Conservation (phyloP, 2,888 invertebrate genomes). For the Watsonalla binaria region DNA sequence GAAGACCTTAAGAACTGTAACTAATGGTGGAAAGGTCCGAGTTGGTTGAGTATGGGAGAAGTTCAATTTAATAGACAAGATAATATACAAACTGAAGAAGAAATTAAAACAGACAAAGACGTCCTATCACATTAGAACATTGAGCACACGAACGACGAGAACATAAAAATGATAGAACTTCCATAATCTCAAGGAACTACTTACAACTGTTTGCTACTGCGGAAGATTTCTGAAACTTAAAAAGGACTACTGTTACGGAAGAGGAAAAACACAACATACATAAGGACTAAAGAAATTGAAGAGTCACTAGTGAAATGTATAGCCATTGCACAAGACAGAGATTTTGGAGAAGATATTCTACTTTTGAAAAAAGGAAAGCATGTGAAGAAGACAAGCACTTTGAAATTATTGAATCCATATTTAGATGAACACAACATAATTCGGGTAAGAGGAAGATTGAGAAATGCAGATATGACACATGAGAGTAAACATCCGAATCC, state of each 20-base stretch:
- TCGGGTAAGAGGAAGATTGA: constrained; percentile 22
- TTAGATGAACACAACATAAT: constrained; percentile 13
- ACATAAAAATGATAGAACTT: constrained; percentile 8
- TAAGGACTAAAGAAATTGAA: constrained; percentile 15
- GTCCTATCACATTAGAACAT: constrained; percentile 1
- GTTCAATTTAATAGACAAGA: too few relatives aligned
- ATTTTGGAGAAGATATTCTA: constrained; percentile 13
- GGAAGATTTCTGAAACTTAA: constrained; percentile 13
- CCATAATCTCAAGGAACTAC: constrained; percentile 6
- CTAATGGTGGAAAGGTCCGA: constrained; percentile 18
- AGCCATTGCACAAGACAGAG: constrained; percentile 11
- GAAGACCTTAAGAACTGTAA: constrained; percentile 7
- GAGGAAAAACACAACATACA: too few relatives aligned
- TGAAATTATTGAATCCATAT: constrained; percentile 19
- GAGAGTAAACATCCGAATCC: constrained; percentile 18
- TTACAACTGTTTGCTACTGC: constrained; percentile 10
- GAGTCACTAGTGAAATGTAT: constrained; percentile 12
- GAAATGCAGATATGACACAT: constrained; percentile 9
- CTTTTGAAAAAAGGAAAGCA: too few relatives aligned
- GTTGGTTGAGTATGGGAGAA: too few relatives aligned
- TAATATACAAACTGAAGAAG: too few relatives aligned
- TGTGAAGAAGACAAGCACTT: constrained; percentile 9
- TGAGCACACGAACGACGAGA: constrained; percentile 3
- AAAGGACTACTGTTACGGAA: constrained; percentile 3
- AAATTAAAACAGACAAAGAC: too few relatives aligned